These are phyloP conservation scores for Drosophila pseudoobscura DNA, from an alignment of 1,140 invertebrate species.

Conservation along the genomic window DNA sequence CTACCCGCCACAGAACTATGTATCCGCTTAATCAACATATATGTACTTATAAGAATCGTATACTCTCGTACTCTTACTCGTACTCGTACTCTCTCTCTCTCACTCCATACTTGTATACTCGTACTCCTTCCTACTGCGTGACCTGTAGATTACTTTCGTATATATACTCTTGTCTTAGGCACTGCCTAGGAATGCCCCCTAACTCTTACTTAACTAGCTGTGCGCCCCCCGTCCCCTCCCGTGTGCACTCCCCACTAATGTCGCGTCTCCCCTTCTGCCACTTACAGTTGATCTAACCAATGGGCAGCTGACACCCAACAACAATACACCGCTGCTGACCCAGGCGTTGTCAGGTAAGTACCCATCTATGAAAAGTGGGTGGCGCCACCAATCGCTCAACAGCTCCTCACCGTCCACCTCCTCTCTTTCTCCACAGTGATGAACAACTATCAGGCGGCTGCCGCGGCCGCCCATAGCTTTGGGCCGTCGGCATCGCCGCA, in stretches of 20 bases:
- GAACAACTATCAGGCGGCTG: constrained; percentile 96
- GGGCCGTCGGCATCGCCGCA: constrained; percentile 85
- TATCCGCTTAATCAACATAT: constrained; percentile 27
- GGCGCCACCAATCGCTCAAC: too few relatives aligned
- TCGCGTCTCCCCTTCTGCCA: constrained; percentile 63
- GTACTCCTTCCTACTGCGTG: constrained; percentile 7
- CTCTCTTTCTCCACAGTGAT: constrained; percentile 87
- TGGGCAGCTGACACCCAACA: constrained; percentile 96
- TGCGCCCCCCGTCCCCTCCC: constrained; percentile 3
- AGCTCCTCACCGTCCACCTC: neutral
- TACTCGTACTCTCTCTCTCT: constrained; percentile 10
- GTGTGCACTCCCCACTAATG: constrained; percentile 37
- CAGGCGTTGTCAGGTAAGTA: constrained; percentile 95
- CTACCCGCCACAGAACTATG: constrained; percentile 3
- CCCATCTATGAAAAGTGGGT: neutral
- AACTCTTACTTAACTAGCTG: constrained; percentile 58
- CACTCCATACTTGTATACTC: constrained; percentile 43
- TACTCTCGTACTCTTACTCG: constrained; percentile 40
- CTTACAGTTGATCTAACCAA: constrained; percentile 95
- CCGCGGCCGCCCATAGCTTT: constrained; percentile 89
- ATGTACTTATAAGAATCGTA: constrained; percentile 34
- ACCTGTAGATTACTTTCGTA: constrained; percentile 53
- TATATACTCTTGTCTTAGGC: constrained; percentile 60
- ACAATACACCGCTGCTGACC: constrained; percentile 96
- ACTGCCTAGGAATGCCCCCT: constrained; percentile 32